Percentiles rank a stretch among this genome's conserved stretches.
Evolutionary conservation across 2,888 invertebrate genomes (phyloP).

Genomic region (Zootermopsis nevadensis): DNA sequence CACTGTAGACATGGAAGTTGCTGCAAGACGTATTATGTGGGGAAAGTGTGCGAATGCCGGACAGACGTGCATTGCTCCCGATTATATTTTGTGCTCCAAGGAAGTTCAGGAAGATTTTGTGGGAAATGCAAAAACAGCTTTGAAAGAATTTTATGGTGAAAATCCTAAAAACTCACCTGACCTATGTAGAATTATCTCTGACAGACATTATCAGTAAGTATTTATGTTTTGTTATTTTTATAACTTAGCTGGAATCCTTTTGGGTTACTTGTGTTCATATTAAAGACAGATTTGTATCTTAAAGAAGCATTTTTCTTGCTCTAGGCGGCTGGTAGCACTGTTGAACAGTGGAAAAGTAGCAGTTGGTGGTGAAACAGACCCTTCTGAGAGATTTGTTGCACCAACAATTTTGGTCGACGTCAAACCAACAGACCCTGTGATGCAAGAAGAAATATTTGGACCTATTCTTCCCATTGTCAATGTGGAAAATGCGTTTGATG

Average conservation of each 20-base stretch:
- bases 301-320: not conserved
- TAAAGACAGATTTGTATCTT: not conserved
- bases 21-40: slow-evolving; percentile 89
- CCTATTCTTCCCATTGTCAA: slow-evolving; percentile 92
- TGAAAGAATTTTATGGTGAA: slow-evolving; percentile 86
- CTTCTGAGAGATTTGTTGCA: slow-evolving; percentile 80
- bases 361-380: slow-evolving; percentile 82
- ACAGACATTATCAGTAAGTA: slow-evolving; percentile 83
- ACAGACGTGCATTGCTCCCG: slow-evolving; percentile 97
- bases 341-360: slow-evolving; percentile 77
- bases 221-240: too few species aligned
- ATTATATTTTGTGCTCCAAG: slow-evolving; percentile 88
- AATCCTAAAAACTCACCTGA: slow-evolving; percentile 85
- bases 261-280: too few species aligned
- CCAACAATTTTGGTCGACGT: slow-evolving; percentile 88
- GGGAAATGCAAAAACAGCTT: slow-evolving; percentile 71
- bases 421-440: slow-evolving; percentile 76
- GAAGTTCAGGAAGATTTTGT: slow-evolving; percentile 80
- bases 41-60: slow-evolving; percentile 94
- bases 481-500: slow-evolving; percentile 87
- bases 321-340: slow-evolving; percentile 78
- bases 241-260: too few species aligned
- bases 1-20: slow-evolving; percentile 80
- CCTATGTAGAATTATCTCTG: slow-evolving; percentile 86
- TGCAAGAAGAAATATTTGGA: slow-evolving; percentile 96